Base-by-base conservation (phyloP, 2,113 vertebrate genomes). In the Herpetotheres cachinnans region DNA sequence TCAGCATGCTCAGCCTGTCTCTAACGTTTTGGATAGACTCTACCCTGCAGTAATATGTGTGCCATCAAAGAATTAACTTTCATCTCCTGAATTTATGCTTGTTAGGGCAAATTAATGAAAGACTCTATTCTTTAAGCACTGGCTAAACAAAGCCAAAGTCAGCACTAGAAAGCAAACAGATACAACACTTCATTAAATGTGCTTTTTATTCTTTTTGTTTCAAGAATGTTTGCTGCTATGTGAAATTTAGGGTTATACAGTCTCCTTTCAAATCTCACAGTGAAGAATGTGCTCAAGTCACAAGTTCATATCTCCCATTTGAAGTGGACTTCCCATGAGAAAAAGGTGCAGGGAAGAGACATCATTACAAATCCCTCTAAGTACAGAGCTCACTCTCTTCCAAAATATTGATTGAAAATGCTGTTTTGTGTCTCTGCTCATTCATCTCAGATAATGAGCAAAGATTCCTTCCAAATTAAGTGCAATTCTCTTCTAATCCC, bases 31-130 rank as follows among this genome's bases (percentile, higher is more conserved):
- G 25, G 6, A 65, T 55, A 84, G 83, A 42, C 82, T 85, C 94
- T 87, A 95, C 78, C 89, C 91, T 63, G 47, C 63, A 93, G 78
- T 96, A 93, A 90, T 49, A 32, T n/a, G 30, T 24, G 24, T 95
- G 86, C 90, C 97, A 95, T 90, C 66, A 42, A 94, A 94, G 87
- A 97, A 97, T 95, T 96, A 93, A 82, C 97, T 98, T 98, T 98
- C 97, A 98, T 98, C 93, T 97, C 62, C 59, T 63, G 78, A 95
- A 95, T 95, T 91, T 90, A 81, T 90, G 81, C 93, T 97, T 95
- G 93, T 92, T 97, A 95, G 47, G 76, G 36, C 87, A 95, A 95
- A 94, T 83, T 94, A 96, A 97, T 95, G 96, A 98, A 97, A 98
- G 90, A 73, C 87, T 78, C 70, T 82, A 63, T 87, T 96, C 86